Conservation (phyloP, 1,140 invertebrate species). For the Rhagoletis zephyria region DNA sequence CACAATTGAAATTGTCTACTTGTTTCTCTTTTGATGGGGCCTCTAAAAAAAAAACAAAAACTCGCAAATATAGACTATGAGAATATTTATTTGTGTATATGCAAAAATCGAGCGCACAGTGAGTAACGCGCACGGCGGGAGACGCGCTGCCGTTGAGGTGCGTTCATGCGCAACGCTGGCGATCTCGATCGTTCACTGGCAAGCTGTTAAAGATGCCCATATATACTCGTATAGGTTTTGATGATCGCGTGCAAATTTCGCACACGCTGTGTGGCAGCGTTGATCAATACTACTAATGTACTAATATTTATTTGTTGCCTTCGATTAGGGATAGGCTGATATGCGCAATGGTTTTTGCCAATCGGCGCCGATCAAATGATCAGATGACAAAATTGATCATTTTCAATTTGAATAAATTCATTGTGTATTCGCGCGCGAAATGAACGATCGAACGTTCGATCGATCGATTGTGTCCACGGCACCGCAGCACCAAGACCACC, state of each 20-base stretch:
- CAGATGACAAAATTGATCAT: constrained; percentile 73
- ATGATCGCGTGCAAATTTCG: not conserved
- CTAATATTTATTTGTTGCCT: not conserved
- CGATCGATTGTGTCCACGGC: not conserved
- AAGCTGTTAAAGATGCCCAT: not conserved
- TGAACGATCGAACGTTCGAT: not conserved
- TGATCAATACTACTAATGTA: not conserved
- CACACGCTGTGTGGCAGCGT: not conserved
- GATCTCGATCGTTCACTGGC: not conserved
- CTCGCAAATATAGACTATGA: not conserved
- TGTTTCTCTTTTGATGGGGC: not conserved
- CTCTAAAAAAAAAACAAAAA: no score
- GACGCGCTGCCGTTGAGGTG: constrained; percentile 43
- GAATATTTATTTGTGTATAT: not conserved
- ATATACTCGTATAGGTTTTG: not conserved
- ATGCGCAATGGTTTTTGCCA: not conserved
- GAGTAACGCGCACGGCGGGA: constrained; percentile 15
- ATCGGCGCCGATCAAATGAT: constrained; percentile 61
- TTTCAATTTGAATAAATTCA: constrained; percentile 71
- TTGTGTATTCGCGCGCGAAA: not conserved
- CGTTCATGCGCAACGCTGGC: constrained; percentile 32
- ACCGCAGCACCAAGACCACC: no score
- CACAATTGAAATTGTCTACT: constrained; percentile 15
- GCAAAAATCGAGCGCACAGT: constrained; percentile 6
- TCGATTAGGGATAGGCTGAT: constrained; percentile 35